Evolutionary conservation across 2,113 vertebrate species (phyloP).

Genomic region (Panurus biarmicus): DNA sequence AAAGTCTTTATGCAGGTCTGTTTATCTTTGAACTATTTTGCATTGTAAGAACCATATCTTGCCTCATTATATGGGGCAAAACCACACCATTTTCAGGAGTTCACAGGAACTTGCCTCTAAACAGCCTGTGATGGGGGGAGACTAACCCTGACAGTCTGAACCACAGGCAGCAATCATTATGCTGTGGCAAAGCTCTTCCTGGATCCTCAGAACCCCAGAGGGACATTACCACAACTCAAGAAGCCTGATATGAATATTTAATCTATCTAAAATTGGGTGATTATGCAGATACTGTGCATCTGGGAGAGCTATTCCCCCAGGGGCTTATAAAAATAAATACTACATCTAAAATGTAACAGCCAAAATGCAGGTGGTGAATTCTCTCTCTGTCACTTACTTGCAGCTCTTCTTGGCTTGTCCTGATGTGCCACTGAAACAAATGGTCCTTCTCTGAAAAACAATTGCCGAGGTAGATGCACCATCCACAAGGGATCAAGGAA

Average conservation of each 20-base stretch:
- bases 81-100: neutral
- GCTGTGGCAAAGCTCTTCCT: neutral
- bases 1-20: neutral
- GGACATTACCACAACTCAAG: conserved; percentile 28
- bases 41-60: neutral
- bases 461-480: neutral
- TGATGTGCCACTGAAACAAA: neutral
- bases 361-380: conserved; percentile 44
- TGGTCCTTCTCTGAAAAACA: neutral
- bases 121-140: neutral
- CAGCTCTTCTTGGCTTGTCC: neutral
- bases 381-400: neutral
- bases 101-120: neutral
- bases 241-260: conserved; percentile 59
- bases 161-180: neutral
- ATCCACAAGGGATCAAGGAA: neutral
- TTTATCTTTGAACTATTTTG: neutral
- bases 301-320: conserved; percentile 37
- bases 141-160: neutral
- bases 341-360: conserved; percentile 8
- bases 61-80: neutral
- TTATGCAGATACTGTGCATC: conserved; percentile 60
- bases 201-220: conserved; percentile 28
- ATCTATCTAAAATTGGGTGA: conserved; percentile 61
- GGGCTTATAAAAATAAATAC: conserved; percentile 64